These are phyloP conservation scores for Hymenopus coronatus DNA, from an alignment of 2,888 invertebrate species.

Conservation along the genomic window DNA sequence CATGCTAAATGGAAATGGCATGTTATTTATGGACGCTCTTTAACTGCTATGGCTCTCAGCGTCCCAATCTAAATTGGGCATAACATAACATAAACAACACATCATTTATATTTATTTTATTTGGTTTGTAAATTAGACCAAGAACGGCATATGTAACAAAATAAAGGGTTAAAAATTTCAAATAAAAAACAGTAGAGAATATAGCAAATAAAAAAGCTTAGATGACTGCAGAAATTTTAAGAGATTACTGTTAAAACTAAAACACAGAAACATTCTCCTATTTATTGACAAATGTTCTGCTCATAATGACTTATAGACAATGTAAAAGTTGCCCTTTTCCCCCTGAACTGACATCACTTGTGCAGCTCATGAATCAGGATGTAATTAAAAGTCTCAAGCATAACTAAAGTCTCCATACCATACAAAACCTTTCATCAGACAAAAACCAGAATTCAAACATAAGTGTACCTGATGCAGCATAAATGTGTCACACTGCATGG, in stretches of 20 bases:
- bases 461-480: neutral
- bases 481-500: conserved; percentile 1
- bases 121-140: too few relatives aligned
- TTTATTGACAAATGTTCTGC: neutral
- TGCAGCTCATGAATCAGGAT: neutral
- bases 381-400: neutral
- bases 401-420: neutral
- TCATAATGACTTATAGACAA: neutral
- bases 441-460: neutral
- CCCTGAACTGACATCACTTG: neutral
- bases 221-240: neutral
- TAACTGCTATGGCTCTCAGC: too few relatives aligned
- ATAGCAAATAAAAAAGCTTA: neutral
- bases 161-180: too few relatives aligned
- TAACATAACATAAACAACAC: too few relatives aligned
- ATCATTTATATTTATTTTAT: too few relatives aligned
- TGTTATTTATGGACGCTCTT: too few relatives aligned
- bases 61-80: too few relatives aligned
- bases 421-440: neutral
- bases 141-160: too few relatives aligned
- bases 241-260: neutral
- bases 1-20: too few relatives aligned
- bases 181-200: neutral
- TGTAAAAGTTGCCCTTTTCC: neutral
- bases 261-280: neutral